These are phyloP conservation scores for Tyria jacobaeae DNA, from an alignment of 2,888 invertebrate genomes.

Conservation along the genomic window DNA sequence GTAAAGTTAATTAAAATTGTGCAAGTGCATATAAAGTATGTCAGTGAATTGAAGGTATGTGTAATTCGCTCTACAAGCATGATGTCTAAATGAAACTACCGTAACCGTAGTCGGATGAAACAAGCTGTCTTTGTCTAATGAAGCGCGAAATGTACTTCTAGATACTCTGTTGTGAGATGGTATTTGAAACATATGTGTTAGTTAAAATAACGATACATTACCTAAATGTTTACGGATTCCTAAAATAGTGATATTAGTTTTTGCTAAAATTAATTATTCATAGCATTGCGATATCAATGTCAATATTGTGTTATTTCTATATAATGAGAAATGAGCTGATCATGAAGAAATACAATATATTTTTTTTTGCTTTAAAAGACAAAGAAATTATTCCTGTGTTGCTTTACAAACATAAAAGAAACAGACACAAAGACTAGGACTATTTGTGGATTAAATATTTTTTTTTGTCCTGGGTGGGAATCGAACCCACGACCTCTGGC, in stretches of 20 bases:
- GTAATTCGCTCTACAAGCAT: conserved; percentile 83
- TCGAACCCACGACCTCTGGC: too few relatives aligned
- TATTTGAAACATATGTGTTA: conserved; percentile 20
- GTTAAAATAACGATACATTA: conserved; percentile 4
- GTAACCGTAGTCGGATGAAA: conserved; percentile 46
- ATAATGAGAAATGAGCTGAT: too few relatives aligned
- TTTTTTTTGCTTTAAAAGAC: too few relatives aligned
- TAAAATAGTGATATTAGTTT: background rate
- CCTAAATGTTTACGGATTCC: background rate
- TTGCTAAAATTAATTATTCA: too few relatives aligned
- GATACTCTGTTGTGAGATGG: conserved; percentile 21
- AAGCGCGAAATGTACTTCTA: conserved; percentile 49
- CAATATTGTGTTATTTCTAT: too few relatives aligned
- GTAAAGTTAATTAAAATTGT: conserved; percentile 47
- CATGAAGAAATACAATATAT: too few relatives aligned
- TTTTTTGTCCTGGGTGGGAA: too few relatives aligned
- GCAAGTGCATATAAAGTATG: conserved; percentile 63
- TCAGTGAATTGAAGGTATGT: conserved; percentile 85
- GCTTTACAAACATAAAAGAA: too few relatives aligned
- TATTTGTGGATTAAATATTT: too few relatives aligned
- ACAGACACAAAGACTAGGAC: too few relatives aligned
- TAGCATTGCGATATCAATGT: too few relatives aligned
- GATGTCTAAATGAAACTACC: conserved; percentile 73
- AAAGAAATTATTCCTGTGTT: too few relatives aligned
- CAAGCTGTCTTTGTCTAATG: conserved; percentile 61